These are phyloP conservation scores for Camptogramma bilineatum DNA, from an alignment of 2,888 invertebrate genomes.

Conservation along the genomic window DNA sequence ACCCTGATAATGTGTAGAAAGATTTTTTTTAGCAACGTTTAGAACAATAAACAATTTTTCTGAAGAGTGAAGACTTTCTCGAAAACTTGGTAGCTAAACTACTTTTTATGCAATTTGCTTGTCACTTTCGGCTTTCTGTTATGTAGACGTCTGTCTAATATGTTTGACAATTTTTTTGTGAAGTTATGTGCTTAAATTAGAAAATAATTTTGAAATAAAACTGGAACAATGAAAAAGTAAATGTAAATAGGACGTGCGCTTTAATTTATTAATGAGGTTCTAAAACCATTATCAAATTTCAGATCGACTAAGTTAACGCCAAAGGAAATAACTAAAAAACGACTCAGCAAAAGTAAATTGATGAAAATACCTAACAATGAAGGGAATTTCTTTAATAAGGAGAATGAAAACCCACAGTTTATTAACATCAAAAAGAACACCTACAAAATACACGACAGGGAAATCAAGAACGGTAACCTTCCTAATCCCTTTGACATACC, in stretches of 20 bases:
- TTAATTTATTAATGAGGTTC: background rate
- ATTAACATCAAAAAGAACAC: conserved; percentile 20
- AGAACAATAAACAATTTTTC: too few relatives aligned
- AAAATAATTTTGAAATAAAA: background rate
- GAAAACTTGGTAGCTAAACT: too few relatives aligned
- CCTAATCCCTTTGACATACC: conserved; percentile 50
- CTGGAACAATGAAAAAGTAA: conserved; percentile 8
- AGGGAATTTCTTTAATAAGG: conserved; percentile 29
- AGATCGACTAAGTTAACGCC: conserved; percentile 34
- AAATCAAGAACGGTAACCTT: conserved; percentile 30
- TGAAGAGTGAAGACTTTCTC: too few relatives aligned
- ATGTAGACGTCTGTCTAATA: background rate
- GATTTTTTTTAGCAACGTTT: too few relatives aligned
- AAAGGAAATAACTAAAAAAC: conserved; percentile 39
- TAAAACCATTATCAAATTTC: conserved; percentile 11
- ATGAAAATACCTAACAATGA: conserved; percentile 38
- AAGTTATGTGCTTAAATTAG: background rate
- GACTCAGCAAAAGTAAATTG: conserved; percentile 31
- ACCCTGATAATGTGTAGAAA: too few relatives aligned
- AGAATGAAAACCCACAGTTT: conserved; percentile 35
- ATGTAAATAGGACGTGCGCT: background rate
- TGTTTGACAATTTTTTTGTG: background rate
- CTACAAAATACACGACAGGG: conserved; percentile 32
- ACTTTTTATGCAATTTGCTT: too few relatives aligned
- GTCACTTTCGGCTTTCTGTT: background rate